These are phyloP conservation scores for Eufriesea mexicana DNA, from an alignment of 1,140 invertebrate species.

Conservation along the genomic window DNA sequence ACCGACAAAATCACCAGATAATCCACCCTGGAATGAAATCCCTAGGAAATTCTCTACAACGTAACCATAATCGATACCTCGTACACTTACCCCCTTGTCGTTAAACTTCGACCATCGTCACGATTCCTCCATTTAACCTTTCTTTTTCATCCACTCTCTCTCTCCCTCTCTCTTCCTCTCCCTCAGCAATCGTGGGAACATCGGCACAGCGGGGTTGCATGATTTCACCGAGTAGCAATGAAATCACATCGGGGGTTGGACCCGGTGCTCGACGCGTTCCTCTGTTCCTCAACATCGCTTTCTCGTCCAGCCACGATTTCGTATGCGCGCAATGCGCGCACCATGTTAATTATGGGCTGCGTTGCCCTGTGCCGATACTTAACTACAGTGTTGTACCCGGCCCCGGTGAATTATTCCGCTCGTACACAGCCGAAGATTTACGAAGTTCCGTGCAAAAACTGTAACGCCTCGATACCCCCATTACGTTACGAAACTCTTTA, in stretches of 20 bases:
- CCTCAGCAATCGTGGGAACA: neutral
- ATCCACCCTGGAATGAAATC: too few species aligned
- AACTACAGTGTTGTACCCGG: constrained; percentile 52
- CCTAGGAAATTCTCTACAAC: too few species aligned
- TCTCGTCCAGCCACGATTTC: constrained; percentile 33
- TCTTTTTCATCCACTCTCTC: too few species aligned
- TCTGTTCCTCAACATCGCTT: constrained; percentile 39
- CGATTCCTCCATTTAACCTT: too few species aligned
- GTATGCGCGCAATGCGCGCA: constrained; percentile 39
- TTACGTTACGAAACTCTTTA: neutral
- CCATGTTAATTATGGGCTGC: constrained; percentile 65
- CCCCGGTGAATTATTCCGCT: constrained; percentile 14
- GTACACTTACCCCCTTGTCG: neutral
- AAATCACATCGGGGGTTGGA: neutral
- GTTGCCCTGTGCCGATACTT: constrained; percentile 57
- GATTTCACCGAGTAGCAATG: neutral
- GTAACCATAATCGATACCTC: too few species aligned
- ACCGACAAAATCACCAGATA: too few species aligned
- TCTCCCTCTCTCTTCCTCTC: neutral
- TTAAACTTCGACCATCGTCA: neutral
- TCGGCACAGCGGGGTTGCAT: neutral
- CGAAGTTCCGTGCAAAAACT: neutral
- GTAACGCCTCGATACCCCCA: neutral
- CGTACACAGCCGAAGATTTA: constrained; percentile 23
- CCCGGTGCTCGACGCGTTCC: neutral